phyloP scores from a whole-genome alignment of 2,888 invertebrate genomes.

The Pseudoips prasinana region DNA sequence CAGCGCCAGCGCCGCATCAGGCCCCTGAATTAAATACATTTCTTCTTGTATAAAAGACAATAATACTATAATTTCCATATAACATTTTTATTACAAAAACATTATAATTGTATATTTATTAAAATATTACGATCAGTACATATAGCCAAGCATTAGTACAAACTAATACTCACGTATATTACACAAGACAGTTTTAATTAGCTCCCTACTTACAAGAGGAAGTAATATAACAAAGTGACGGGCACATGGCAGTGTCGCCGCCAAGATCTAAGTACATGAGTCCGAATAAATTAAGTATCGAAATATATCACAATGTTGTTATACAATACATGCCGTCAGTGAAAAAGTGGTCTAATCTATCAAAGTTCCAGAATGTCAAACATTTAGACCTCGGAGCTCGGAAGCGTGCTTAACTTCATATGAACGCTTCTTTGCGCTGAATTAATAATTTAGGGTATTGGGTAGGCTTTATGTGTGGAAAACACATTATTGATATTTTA shows the following conservation, averaged over 20 bases:
- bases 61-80: conserved; percentile 24
- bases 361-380: too few relatives aligned
- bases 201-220: conserved; percentile 13
- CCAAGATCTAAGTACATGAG: conserved; percentile 29
- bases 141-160: conserved; percentile 26
- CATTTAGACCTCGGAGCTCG: too few relatives aligned
- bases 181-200: conserved; percentile 16
- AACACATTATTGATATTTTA: too few relatives aligned
- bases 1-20: conserved; percentile 68
- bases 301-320: conserved; percentile 24
- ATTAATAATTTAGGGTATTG: too few relatives aligned
- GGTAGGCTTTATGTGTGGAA: too few relatives aligned
- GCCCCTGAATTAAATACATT: conserved; percentile 37
- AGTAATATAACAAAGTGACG: conserved; percentile 12
- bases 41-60: conserved; percentile 14
- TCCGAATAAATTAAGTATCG: conserved; percentile 31
- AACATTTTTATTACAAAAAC: conserved; percentile 23
- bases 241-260: conserved; percentile 12
- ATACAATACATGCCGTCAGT: too few relatives aligned
- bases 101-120: conserved; percentile 13
- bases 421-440: too few relatives aligned
- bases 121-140: conserved; percentile 29
- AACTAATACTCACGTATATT: conserved; percentile 25
- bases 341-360: neutral
- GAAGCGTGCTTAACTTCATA: too few relatives aligned